phyloP scores from a whole-genome alignment of 2,113 vertebrate species.

The Dicerorhinus sumatrensis region DNA sequence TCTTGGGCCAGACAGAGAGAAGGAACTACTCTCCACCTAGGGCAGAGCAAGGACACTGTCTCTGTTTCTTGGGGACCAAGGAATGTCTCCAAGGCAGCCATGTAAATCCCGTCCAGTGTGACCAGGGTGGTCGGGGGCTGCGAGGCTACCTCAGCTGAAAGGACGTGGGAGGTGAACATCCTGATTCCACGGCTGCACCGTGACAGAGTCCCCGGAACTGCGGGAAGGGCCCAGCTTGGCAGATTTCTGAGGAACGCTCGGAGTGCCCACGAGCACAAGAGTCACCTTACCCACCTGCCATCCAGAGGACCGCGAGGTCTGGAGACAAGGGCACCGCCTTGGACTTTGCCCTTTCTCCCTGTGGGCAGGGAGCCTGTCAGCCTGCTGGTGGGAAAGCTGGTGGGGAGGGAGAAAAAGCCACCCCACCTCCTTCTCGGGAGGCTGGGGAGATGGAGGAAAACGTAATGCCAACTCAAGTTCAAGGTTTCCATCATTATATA shows the following conservation, averaged over 20 bases:
- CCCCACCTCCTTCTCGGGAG: not conserved
- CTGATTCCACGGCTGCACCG: not conserved
- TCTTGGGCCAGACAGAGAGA: not conserved
- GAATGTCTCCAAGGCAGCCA: not conserved
- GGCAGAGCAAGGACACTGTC: not conserved
- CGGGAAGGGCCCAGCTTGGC: not conserved
- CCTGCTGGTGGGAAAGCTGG: not conserved
- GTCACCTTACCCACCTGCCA: not conserved
- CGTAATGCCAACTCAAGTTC: not conserved
- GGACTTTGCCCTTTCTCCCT: not conserved
- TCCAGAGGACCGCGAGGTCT: not conserved
- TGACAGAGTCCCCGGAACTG: not conserved
- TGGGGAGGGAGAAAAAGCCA: not conserved
- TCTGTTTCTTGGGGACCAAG: not conserved
- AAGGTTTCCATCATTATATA: not conserved
- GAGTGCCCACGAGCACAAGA: not conserved
- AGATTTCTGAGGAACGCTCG: not conserved
- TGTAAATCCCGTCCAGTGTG: not conserved
- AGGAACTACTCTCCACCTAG: not conserved
- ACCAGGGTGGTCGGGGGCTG: not conserved
- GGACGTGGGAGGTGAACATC: not conserved
- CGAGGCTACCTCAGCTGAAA: not conserved
- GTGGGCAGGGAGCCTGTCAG: no score
- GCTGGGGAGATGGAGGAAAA: not conserved
- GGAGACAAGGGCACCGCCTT: not conserved